Percentiles rank a stretch among this genome's conserved stretches.
Conservation (phyloP, 1,140 invertebrate genomes). For the Rhopalosiphum maidis region DNA sequence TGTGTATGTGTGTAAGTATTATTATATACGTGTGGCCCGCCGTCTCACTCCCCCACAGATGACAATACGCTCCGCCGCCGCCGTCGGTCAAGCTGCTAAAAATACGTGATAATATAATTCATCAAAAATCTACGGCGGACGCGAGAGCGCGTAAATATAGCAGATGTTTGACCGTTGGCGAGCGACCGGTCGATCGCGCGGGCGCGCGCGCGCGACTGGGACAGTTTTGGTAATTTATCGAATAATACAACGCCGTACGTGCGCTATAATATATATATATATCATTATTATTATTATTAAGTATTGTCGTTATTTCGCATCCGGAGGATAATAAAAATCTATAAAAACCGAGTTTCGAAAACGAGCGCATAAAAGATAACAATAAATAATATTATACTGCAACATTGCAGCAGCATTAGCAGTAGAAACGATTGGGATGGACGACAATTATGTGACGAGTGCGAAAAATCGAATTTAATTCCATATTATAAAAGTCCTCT, state of each 20-base stretch:
- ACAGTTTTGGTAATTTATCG: constrained; percentile 43
- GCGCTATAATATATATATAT: not conserved
- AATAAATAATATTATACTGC: not conserved
- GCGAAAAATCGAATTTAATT: not conserved
- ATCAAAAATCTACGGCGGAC: constrained; percentile 41
- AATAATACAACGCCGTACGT: constrained; percentile 5
- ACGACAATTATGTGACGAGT: not conserved
- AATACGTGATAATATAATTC: constrained; percentile 45
- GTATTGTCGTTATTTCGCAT: constrained; percentile 12
- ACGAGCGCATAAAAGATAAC: not conserved
- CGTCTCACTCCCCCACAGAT: not conserved
- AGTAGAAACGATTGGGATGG: not conserved
- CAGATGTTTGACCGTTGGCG: constrained; percentile 47
- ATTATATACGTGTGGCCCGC: not conserved
- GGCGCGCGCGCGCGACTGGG: not conserved
- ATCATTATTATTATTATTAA: not conserved
- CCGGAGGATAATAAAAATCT: constrained; percentile 6
- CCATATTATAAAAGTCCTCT: not conserved
- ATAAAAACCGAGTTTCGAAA: not conserved
- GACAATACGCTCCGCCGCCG: constrained; percentile 9
- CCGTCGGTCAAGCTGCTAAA: constrained; percentile 54
- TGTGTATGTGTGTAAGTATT: not conserved
- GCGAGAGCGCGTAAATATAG: not conserved
- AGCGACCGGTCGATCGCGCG: not conserved
- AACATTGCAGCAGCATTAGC: not conserved